Conservation (phyloP, 2,113 vertebrate genomes). For the Pleuronectes platessa region DNA sequence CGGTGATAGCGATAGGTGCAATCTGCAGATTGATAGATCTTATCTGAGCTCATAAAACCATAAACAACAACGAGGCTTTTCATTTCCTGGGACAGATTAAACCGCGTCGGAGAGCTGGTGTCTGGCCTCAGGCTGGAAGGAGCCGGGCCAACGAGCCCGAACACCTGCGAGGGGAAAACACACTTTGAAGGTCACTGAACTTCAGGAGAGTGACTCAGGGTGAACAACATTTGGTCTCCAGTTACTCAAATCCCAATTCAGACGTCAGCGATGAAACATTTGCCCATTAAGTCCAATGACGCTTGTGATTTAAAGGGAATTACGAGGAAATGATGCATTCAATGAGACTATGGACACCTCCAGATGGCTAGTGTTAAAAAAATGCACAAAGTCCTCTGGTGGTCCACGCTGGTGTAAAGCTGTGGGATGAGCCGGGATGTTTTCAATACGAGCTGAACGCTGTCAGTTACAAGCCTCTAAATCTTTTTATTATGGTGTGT, state of each 20-base stretch:
- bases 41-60: slow-evolving; percentile 49
- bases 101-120: slow-evolving; percentile 51
- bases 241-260: slow-evolving; percentile 74
- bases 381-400: slow-evolving; percentile 63
- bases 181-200: slow-evolving; percentile 82
- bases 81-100: slow-evolving; percentile 62
- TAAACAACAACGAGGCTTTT: slow-evolving; percentile 49
- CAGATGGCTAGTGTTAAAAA: slow-evolving; percentile 79
- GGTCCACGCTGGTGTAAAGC: slow-evolving; percentile 46
- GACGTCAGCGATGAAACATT: slow-evolving; percentile 78
- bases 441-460: slow-evolving; percentile 58
- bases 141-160: slow-evolving; percentile 55
- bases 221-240: slow-evolving; percentile 74
- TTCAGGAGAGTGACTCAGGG: slow-evolving; percentile 76
- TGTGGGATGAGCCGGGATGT: slow-evolving; percentile 48
- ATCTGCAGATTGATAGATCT: slow-evolving; percentile 27
- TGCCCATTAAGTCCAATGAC: slow-evolving; percentile 83
- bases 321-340: slow-evolving; percentile 82
- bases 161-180: slow-evolving; percentile 73
- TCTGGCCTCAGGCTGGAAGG: slow-evolving; percentile 48
- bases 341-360: slow-evolving; percentile 70
- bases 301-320: slow-evolving; percentile 84
- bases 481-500: slow-evolving; percentile 56
- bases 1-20: neutral
- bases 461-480: slow-evolving; percentile 66